Evolutionary conservation across 2,888 invertebrate genomes (phyloP).

Genomic region (Lycophotia porphyrea): DNA sequence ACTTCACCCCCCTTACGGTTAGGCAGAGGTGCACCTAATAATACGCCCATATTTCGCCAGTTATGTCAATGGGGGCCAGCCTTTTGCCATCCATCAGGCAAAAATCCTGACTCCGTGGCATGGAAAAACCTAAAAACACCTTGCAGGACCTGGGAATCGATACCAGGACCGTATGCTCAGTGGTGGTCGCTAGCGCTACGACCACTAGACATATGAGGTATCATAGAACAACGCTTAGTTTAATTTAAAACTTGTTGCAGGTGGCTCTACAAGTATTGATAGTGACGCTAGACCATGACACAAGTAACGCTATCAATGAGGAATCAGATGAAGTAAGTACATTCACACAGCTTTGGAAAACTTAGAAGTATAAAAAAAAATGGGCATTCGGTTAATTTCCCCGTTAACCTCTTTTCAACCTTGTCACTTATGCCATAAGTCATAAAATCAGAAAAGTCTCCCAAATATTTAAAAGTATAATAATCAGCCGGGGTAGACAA

Average conservation of each 20-base stretch:
- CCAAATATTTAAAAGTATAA: background rate
- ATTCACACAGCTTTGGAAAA: background rate
- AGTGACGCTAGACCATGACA: conserved; percentile 98
- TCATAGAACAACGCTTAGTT: background rate
- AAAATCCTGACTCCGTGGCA: background rate
- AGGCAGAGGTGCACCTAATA: background rate
- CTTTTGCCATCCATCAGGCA: background rate
- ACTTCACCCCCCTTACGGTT: background rate
- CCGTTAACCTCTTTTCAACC: background rate
- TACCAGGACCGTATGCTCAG: background rate
- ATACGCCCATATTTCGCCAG: background rate
- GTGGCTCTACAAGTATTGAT: conserved; percentile 97
- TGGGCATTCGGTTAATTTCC: background rate
- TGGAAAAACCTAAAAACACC: background rate
- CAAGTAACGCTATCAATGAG: conserved; percentile 89
- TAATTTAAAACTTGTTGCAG: conserved; percentile 62
- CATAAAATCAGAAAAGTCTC: background rate
- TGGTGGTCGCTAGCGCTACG: background rate
- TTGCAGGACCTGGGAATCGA: background rate
- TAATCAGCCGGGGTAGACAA: too few species aligned
- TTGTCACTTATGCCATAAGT: background rate
- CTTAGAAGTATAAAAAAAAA: background rate
- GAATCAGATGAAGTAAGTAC: conserved; percentile 91
- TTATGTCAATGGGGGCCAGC: background rate
- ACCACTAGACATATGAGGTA: background rate